Evolutionary conservation across 2,113 vertebrate species (phyloP), one percentile per base, ranked within the genome.

Genomic region (Mormoops blainvillei): DNA sequence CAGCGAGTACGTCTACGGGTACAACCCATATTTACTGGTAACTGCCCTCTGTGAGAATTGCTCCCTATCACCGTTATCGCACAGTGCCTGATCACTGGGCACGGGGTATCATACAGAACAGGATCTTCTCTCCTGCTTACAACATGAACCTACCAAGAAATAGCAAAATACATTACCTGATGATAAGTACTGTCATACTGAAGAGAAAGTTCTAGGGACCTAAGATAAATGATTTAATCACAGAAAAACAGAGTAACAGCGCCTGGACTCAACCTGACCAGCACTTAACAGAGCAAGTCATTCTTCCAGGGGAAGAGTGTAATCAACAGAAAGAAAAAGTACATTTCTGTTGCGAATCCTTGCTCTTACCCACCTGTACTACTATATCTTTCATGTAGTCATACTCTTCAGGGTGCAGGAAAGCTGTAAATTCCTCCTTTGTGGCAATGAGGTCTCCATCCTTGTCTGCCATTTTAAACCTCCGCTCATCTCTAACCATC

Each of bases 361-460:
- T 4, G 4, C 10, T 22, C 41, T 9, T 4, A 87, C 97, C 26
- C 92, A 99, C 99, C 99, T 99, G 98, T 33, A 99, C 99, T 0
- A 99, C 99, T 0, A 99, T 98, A 28, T 99, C 99, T 87, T 99
- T 99, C 99, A 99, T 99, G 97, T 99, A 99, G 7, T 99, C 98
- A 0, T 99, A 99, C n/a, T 99, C 99, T 50, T 99, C 99, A 0
- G 99, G 99, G 89, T 99, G 99, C 74, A 99, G 98, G 48, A 99
- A 99, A 52, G 99, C 99, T 0, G 99, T 99, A 96, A 99, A 99
- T 95, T 99, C 99, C 0, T 99, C 98, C 96, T 99, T 99, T 96
- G 99, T 99, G 33, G 99, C 99, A 0, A 98, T 98, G 80, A 99
- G 63, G 95, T 99, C 99, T 36, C 98, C 98, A 0, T 99, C 99